Evolutionary conservation across 1,140 invertebrate genomes (phyloP).

Genomic region (Acromyrmex heyeri): DNA sequence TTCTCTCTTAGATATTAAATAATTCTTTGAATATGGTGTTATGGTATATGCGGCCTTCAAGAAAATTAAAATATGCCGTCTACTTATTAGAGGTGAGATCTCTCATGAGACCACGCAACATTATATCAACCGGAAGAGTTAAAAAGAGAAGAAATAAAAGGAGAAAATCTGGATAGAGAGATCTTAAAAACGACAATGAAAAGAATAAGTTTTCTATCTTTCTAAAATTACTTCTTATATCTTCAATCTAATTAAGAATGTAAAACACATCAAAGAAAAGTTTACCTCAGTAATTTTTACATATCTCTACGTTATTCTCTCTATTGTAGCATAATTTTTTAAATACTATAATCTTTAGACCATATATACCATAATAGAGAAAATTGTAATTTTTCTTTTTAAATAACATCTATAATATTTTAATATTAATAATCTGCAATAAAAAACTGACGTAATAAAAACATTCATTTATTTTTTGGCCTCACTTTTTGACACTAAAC

Average conservation of each 20-base stretch:
- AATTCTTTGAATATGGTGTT: conserved; percentile 81
- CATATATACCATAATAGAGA: conserved; percentile 74
- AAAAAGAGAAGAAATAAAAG: not conserved
- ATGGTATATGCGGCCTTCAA: conserved; percentile 74
- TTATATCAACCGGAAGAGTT: not conserved
- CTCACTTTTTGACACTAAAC: conserved; percentile 79
- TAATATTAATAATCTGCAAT: conserved; percentile 79
- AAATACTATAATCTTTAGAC: conserved; percentile 54
- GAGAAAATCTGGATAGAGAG: not conserved
- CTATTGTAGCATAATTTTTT: conserved; percentile 9
- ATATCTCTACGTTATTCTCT: conserved; percentile 7
- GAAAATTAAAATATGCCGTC: conserved; percentile 69
- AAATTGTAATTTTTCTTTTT: conserved; percentile 76
- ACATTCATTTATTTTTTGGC: conserved; percentile 83
- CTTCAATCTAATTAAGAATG: not conserved
- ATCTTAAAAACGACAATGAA: conserved; percentile 32
- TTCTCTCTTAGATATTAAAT: conserved; percentile 84
- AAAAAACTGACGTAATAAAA: conserved; percentile 84
- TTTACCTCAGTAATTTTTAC: conserved; percentile 28
- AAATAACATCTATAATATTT: conserved; percentile 81
- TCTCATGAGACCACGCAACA: not conserved
- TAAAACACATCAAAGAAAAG: conserved; percentile 27
- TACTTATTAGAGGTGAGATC: conserved; percentile 53
- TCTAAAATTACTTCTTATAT: conserved; percentile 10
- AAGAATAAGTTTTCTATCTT: not conserved